Evolutionary conservation across 2,797 vertebrate genomes (phyloP).

Genomic region (Sebastes iracundus): DNA sequence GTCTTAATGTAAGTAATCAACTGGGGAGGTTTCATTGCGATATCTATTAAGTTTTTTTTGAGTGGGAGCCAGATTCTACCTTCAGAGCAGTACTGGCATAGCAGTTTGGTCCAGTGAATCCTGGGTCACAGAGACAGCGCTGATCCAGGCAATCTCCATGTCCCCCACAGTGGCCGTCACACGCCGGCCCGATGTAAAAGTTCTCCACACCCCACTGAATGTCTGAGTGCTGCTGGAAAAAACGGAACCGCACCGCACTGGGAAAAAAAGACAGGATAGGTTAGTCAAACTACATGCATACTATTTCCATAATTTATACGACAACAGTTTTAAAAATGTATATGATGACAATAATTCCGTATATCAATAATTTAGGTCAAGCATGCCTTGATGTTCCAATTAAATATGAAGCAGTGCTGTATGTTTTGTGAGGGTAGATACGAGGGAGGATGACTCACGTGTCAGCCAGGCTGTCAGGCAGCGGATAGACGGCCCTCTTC

Average conservation of each 20-base stretch:
- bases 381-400: background rate
- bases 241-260: slow-evolving; percentile 94
- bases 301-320: slow-evolving; percentile 14
- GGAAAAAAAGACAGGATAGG: background rate
- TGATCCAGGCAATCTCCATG: slow-evolving; percentile 96
- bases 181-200: slow-evolving; percentile 96
- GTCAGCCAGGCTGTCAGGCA: slow-evolving; percentile 92
- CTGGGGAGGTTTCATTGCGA: no score
- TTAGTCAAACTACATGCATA: slow-evolving; percentile 14
- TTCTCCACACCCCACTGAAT: slow-evolving; percentile 97
- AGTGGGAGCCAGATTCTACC: slow-evolving; percentile 72
- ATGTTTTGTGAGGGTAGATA: background rate
- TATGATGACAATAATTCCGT: background rate
- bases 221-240: slow-evolving; percentile 96
- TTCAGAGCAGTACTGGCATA: slow-evolving; percentile 90
- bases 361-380: slow-evolving; percentile 1
- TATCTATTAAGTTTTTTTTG: no score
- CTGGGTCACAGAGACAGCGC: slow-evolving; percentile 95
- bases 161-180: slow-evolving; percentile 90
- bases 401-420: slow-evolving; percentile 17
- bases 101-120: slow-evolving; percentile 93
- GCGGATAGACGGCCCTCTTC: slow-evolving; percentile 92
- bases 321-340: slow-evolving; percentile 20
- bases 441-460: slow-evolving; percentile 83
- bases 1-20: no score